Conservation (phyloP, 2,888 invertebrate species). For the Didymodactylos carnosus region DNA sequence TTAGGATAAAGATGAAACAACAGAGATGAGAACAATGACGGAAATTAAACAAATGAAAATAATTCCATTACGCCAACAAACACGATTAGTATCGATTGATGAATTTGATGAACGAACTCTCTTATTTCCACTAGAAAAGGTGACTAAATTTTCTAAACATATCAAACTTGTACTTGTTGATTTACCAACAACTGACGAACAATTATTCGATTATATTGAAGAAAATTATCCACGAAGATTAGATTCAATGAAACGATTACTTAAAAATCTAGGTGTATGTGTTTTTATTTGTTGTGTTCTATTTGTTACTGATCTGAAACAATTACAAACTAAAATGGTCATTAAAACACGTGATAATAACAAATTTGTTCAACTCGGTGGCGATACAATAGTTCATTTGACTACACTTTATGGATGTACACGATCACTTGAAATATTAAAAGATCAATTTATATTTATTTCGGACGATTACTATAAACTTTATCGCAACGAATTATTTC, state of each 20-base stretch:
- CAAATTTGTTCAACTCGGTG: too few relatives aligned
- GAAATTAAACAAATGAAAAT: background rate
- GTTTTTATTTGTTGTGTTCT: background rate
- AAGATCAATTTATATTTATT: background rate
- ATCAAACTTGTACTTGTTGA: background rate
- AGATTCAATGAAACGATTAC: background rate
- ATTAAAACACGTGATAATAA: background rate
- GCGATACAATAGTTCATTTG: background rate
- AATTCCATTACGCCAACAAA: background rate
- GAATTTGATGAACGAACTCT: background rate
- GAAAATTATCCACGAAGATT: background rate
- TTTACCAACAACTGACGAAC: background rate
- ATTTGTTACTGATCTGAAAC: background rate
- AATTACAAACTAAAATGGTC: background rate
- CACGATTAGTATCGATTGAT: background rate
- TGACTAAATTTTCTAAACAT: background rate
- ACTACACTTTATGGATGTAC: background rate
- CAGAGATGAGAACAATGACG: background rate
- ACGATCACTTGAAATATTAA: background rate
- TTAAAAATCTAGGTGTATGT: background rate
- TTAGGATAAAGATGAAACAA: background rate
- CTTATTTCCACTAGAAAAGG: background rate
- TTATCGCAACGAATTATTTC: background rate
- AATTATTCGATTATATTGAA: background rate
- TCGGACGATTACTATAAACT: background rate